phyloP scores from a whole-genome alignment of 1,140 invertebrate species.

The Procambarus virginalis region DNA sequence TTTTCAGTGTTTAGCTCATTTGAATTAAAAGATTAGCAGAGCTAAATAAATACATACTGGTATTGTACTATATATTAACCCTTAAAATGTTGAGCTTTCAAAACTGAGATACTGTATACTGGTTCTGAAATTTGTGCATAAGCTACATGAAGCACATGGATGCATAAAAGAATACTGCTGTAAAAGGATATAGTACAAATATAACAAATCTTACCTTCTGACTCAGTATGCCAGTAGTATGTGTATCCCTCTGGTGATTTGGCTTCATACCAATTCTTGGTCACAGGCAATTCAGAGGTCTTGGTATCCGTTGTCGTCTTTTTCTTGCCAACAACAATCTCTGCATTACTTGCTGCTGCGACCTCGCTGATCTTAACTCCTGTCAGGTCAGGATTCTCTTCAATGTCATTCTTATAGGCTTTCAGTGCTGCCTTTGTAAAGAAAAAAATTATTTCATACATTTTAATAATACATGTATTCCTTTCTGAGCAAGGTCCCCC shows the following conservation, averaged over 20 bases:
- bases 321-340: slow-evolving; percentile 69
- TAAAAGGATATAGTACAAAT: background rate
- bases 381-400: slow-evolving; percentile 83
- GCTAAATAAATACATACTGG: too few species aligned
- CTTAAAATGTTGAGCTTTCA: too few species aligned
- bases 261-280: slow-evolving; percentile 82
- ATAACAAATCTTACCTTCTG: slow-evolving; percentile 79
- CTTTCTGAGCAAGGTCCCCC: too few species aligned
- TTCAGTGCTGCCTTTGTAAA: slow-evolving; percentile 80
- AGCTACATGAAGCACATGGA: background rate
- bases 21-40: too few species aligned
- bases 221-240: slow-evolving; percentile 88
- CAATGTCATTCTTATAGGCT: slow-evolving; percentile 87
- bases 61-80: background rate
- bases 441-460: slow-evolving; percentile 71
- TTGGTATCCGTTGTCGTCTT: slow-evolving; percentile 72
- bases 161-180: background rate
- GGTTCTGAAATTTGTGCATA: too few species aligned
- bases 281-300: slow-evolving; percentile 4
- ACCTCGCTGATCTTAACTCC: slow-evolving; percentile 70
- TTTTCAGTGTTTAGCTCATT: too few species aligned
- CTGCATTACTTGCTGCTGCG: slow-evolving; percentile 70
- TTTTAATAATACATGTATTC: too few species aligned
- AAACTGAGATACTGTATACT: too few species aligned
- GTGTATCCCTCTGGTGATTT: slow-evolving; percentile 81